Percentiles rank a stretch among this genome's conserved stretches.
Conservation (phyloP, 2,797 vertebrate genomes). For the Erpetoichthys calabaricus region DNA sequence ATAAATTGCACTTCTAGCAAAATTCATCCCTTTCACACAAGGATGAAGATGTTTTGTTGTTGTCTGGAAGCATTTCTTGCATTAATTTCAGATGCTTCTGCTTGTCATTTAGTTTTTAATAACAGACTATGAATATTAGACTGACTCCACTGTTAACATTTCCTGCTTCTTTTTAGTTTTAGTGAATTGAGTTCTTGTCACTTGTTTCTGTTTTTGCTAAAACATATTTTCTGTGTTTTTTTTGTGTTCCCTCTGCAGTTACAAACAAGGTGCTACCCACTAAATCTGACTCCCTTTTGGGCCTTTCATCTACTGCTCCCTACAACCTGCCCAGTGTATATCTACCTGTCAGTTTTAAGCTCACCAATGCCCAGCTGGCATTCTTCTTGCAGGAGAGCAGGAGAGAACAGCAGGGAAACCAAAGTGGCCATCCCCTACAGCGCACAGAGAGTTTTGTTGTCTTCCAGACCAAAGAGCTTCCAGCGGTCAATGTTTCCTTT, state of each 20-base stretch:
- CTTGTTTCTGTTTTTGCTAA: not conserved
- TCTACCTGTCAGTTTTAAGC: constrained; percentile 82
- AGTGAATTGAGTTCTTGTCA: too few relatives aligned
- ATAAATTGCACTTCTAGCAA: too few relatives aligned
- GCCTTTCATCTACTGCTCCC: constrained; percentile 35
- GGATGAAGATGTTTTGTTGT: too few relatives aligned
- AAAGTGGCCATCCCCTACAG: constrained; percentile 57
- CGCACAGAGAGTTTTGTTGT: constrained; percentile 88
- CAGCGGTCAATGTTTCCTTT: constrained; percentile 78
- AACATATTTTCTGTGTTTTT: constrained; percentile 8
- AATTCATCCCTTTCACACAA: too few relatives aligned
- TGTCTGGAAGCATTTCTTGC: too few relatives aligned
- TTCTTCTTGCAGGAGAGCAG: constrained; percentile 81
- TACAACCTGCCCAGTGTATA: constrained; percentile 43
- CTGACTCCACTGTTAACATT: too few relatives aligned
- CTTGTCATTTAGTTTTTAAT: too few relatives aligned
- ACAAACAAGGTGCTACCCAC: constrained; percentile 61
- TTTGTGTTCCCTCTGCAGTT: constrained; percentile 43
- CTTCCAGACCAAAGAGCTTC: constrained; percentile 92
- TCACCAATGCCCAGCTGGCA: constrained; percentile 84
- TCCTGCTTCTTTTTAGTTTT: too few relatives aligned
- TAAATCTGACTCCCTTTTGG: constrained; percentile 55
- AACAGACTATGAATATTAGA: too few relatives aligned
- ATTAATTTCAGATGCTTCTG: too few relatives aligned
- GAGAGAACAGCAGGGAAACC: constrained; percentile 26